These are phyloP conservation scores for Pyrochroa serraticornis DNA, from an alignment of 2,888 invertebrate genomes.

Conservation along the genomic window DNA sequence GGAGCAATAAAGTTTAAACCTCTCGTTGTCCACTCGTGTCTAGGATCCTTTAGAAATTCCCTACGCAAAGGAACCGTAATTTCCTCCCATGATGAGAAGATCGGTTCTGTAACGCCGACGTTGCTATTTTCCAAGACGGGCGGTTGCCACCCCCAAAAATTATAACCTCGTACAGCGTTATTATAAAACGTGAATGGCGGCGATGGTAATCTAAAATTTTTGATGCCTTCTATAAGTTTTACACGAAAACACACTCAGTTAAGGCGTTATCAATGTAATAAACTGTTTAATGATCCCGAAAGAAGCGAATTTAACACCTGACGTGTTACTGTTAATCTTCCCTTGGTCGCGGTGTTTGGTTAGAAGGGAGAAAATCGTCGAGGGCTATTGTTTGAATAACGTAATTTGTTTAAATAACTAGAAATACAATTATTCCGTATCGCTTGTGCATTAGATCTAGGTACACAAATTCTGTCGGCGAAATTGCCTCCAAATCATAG, in stretches of 20 bases:
- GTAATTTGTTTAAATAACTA: constrained; percentile 16
- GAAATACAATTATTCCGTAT: constrained; percentile 19
- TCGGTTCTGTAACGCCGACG: too few species aligned
- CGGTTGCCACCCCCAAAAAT: too few species aligned
- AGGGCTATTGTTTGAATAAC: constrained; percentile 9
- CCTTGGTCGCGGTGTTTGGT: background rate
- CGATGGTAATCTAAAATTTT: constrained; percentile 1
- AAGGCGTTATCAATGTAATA: constrained; percentile 6
- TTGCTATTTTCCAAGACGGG: too few species aligned
- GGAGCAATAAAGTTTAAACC: background rate
- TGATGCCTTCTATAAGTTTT: constrained; percentile 5
- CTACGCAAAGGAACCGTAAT: too few species aligned
- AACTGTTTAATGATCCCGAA: constrained; percentile 5
- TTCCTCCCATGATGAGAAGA: too few species aligned
- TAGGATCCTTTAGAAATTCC: too few species aligned
- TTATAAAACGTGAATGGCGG: background rate
- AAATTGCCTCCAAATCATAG: constrained; percentile 18
- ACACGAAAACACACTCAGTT: constrained; percentile 6
- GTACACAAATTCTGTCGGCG: constrained; percentile 16
- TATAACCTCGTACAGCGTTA: too few species aligned
- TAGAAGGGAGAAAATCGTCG: constrained; percentile 4
- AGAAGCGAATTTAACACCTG: background rate
- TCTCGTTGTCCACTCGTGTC: too few species aligned
- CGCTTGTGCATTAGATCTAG: constrained; percentile 40
- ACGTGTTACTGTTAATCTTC: background rate